Percentiles rank a stretch among this genome's conserved stretches.
Evolutionary conservation across 2,797 vertebrate genomes (phyloP).

Genomic region (Macropodus opercularis): DNA sequence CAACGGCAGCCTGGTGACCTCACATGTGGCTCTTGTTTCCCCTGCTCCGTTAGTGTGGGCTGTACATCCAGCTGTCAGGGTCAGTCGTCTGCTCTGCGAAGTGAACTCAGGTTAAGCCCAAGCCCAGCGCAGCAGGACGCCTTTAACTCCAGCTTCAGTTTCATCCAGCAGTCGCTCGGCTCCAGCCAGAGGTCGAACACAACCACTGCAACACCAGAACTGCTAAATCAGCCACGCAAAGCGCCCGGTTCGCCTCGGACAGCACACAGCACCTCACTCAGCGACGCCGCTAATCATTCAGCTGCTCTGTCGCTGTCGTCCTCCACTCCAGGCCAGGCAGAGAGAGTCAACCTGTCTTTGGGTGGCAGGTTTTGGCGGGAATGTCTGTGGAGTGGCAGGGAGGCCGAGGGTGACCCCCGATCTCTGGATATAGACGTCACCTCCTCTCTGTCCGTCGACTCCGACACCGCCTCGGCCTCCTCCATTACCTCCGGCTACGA

Average conservation of each 20-base stretch:
- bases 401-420: conserved; percentile 59
- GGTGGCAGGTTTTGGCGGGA: conserved; percentile 63
- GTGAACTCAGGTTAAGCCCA: conserved; percentile 35
- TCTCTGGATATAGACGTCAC: conserved; percentile 77
- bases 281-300: conserved; percentile 28
- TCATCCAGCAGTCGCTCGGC: conserved; percentile 87
- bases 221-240: conserved; percentile 17
- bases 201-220: conserved; percentile 16
- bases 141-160: conserved; percentile 91
- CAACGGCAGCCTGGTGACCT: conserved; percentile 25
- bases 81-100: conserved; percentile 8
- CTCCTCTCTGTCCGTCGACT: conserved; percentile 83
- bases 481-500: conserved; percentile 87
- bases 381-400: conserved; percentile 48
- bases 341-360: conserved; percentile 41
- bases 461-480: conserved; percentile 76
- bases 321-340: conserved; percentile 11
- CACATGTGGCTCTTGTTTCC: conserved; percentile 10
- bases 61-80: conserved; percentile 14
- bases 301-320: conserved; percentile 5
- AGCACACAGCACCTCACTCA: conserved; percentile 18
- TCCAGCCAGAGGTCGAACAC: conserved; percentile 37
- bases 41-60: conserved; percentile 21
- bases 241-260: conserved; percentile 16
- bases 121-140: conserved; percentile 21